These are phyloP conservation scores for Antheraea yamamai DNA, from an alignment of 2,888 invertebrate species.

Conservation along the genomic window DNA sequence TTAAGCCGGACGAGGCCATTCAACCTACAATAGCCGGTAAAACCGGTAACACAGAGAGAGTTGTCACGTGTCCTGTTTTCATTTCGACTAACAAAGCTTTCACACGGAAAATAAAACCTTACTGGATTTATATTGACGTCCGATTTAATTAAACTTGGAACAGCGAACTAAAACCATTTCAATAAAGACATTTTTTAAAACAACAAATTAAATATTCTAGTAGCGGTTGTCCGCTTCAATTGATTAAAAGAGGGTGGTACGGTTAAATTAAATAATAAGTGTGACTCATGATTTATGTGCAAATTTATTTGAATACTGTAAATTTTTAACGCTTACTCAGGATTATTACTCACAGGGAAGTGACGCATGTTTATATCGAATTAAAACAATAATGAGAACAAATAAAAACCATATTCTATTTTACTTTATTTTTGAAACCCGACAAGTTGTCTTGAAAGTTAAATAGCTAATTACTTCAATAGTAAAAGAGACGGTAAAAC, in stretches of 20 bases:
- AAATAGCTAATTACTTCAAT: not conserved
- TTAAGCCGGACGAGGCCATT: constrained; percentile 39
- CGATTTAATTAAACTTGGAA: not conserved
- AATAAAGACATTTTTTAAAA: not conserved
- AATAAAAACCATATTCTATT: not conserved
- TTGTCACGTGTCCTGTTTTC: constrained; percentile 13
- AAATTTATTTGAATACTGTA: not conserved
- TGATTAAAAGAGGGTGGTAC: not conserved
- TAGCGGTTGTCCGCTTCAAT: not conserved
- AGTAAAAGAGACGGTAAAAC: not conserved
- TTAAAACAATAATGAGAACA: not conserved
- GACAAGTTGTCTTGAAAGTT: not conserved
- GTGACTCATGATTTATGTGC: not conserved
- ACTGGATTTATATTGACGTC: not conserved
- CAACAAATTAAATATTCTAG: not conserved
- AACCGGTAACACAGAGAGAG: constrained; percentile 6
- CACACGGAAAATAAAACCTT: not conserved
- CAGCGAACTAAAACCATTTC: not conserved
- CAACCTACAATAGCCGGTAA: constrained; percentile 36
- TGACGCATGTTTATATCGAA: not conserved
- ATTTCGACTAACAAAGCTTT: not conserved
- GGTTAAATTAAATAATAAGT: not conserved
- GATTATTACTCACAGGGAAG: not conserved
- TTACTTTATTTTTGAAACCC: not conserved
- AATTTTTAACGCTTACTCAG: not conserved